Evolutionary conservation across 2,113 vertebrate species (phyloP), one percentile per base, ranked within the genome.

Genomic region (Tautogolabrus adspersus): DNA sequence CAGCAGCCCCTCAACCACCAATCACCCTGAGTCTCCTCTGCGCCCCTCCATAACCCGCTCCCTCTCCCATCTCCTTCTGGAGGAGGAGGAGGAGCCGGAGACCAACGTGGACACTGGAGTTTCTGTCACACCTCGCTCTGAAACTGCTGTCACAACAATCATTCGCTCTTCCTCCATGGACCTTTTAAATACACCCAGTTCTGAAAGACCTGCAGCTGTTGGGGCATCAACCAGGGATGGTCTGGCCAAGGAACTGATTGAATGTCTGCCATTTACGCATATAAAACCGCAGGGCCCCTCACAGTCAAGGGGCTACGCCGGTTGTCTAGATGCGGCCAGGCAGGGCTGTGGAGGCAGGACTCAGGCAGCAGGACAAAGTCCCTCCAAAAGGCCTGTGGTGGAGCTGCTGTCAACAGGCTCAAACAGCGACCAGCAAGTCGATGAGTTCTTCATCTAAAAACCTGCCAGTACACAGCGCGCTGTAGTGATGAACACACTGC

Each of bases 51-150:
- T 49, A 72, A 62, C 72, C 57, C 81, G 18, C 5, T 90, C 87
- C 63, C 60, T 82, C 8, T 66, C 82, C 26, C 73, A 16, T 2
- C 78, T 88, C 30, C 49, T 66, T 1, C 68, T 82, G 67, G 91
- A 91, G 38, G 91, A 93, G 38, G 90, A 90, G 15, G 93, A 92
- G 79, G 87, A 93, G 16, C 62, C 92, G 0, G 97, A 98, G 88
- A 98, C 94, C 0, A 87, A 97, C 2, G 96, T 97, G 0, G 97
- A 98, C 91, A 99, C 97, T 0, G 97, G 97, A 13, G 88, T 88
- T 0, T 56, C 93, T 0, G 68, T 94, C 74, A 55, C 2, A 12
- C 77, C 0, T 18, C 52, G 0, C 34, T 1, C 55, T 15, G 74
- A 79, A 57, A 9, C 66, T 3, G 49, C 65, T 19, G 47, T 58